These are phyloP conservation scores for Malurus cyaneus DNA, from an alignment of 2,113 vertebrate species.

Conservation along the genomic window DNA sequence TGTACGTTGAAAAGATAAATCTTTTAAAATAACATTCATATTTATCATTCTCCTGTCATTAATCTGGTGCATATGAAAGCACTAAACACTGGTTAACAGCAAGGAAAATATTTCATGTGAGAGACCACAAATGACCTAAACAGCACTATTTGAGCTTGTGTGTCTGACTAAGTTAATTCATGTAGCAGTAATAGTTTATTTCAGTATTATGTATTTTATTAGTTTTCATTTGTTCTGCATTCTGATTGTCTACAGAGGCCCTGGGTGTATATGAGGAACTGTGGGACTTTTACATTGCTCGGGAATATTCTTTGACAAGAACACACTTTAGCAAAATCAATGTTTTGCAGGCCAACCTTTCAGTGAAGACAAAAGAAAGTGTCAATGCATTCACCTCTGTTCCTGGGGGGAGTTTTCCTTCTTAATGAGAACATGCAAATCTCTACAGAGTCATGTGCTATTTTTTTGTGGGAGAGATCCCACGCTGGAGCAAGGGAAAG, in stretches of 20 bases:
- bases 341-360: not conserved
- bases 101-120: not conserved
- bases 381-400: not conserved
- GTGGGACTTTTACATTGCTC: not conserved
- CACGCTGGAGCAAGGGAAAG: not conserved
- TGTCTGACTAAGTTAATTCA: not conserved
- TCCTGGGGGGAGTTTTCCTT: not conserved
- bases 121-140: not conserved
- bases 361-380: not conserved
- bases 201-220: not conserved
- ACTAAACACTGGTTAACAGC: not conserved
- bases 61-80: not conserved
- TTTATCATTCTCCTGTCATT: not conserved
- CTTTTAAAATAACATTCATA: not conserved
- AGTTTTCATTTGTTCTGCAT: not conserved
- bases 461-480: not conserved
- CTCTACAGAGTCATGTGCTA: not conserved
- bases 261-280: not conserved
- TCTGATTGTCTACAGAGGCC: not conserved
- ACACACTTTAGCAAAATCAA: accelerated
- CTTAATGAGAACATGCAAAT: not conserved
- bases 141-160: not conserved
- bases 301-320: not conserved
- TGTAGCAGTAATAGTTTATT: not conserved
- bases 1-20: not conserved